A percentile compares a stretch with the other conserved stretches of the same genome.
Conservation (phyloP, 2,797 vertebrate species). For the Scleropages formosus region DNA sequence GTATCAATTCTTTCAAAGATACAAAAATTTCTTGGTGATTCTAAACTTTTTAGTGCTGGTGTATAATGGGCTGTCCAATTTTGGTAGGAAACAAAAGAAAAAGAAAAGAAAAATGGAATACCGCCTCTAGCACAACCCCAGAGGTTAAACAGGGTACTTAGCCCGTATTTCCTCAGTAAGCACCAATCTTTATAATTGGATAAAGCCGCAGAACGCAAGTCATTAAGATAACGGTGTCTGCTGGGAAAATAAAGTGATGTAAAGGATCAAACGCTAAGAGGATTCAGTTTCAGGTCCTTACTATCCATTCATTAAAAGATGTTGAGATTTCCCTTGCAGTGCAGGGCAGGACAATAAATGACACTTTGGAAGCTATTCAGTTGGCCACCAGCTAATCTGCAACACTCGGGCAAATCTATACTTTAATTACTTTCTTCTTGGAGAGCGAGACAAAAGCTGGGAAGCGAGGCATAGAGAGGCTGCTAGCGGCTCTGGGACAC, state of each 20-base stretch:
- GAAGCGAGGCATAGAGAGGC: constrained; percentile 12
- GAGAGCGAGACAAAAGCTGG: constrained; percentile 4
- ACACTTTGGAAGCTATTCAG: not conserved
- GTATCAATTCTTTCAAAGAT: no score
- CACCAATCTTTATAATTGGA: not conserved
- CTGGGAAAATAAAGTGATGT: not conserved
- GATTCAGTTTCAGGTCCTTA: not conserved
- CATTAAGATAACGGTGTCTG: not conserved
- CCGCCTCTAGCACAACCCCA: no score
- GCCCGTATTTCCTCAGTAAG: not conserved
- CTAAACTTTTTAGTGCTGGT: no score
- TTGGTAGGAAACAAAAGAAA: no score
- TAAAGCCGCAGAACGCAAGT: not conserved
- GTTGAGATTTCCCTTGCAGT: not conserved
- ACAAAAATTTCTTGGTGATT: no score
- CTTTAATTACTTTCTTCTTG: constrained; percentile 21
- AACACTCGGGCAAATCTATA: constrained; percentile 3
- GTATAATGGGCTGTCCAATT: no score
- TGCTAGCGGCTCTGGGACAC: not conserved
- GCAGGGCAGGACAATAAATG: not conserved
- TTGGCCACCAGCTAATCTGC: not conserved
- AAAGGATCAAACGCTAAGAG: not conserved
- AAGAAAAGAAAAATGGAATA: no score
- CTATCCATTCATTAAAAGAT: not conserved
- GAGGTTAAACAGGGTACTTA: not conserved